Base-by-base conservation (phyloP, 1,140 invertebrate genomes). In the Drosophila funebris region DNA sequence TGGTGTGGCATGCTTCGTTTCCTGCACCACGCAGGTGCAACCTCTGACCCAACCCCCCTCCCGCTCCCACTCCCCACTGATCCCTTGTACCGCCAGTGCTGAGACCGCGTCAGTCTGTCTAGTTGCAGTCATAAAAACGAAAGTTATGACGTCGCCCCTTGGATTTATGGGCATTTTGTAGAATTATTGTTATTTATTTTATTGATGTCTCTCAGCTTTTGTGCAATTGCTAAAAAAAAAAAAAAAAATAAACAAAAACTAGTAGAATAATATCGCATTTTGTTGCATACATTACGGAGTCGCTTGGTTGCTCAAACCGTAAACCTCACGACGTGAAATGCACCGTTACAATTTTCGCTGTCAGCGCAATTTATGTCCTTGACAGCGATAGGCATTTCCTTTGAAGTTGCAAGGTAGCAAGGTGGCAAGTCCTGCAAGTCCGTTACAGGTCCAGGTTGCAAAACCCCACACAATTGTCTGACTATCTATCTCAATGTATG, bases 301-400 rank as follows among this genome's bases (percentile, higher is more conserved):
- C 43, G 16, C 14, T 33, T 27, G 44, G 60, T 57, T 36, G 44
- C n/a, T 27, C n/a, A n/a, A n/a, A n/a, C n/a, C n/a, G n/a, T n/a
- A n/a, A n/a, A n/a, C n/a, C n/a, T n/a, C n/a, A n/a, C n/a, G n/a
- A n/a, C 16, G 4, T 0, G 13, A 82, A 82, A 75, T 68, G 76
- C 64, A 78, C 78, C 75, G 79, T 82, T 46, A 37, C 44, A 50
- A 39, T 90, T 82, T 62, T 80, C 72, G 69, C 84, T 80, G 87
- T 90, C 81, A 90, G 76, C 71, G 63, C 76, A 90, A 90, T 90
- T 90, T 90, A 90, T 90, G 87, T 90, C 87, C 78, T 73, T 90
- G 87, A 83, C 87, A 83, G 87, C 79, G 71, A 88, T 90, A 90
- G 81, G 81, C 85, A 90, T 90, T 90, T 90, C 85, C 85, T 90